Evolutionary conservation across 2,888 invertebrate species (phyloP).

Genomic region (Drosophila infuscata): DNA sequence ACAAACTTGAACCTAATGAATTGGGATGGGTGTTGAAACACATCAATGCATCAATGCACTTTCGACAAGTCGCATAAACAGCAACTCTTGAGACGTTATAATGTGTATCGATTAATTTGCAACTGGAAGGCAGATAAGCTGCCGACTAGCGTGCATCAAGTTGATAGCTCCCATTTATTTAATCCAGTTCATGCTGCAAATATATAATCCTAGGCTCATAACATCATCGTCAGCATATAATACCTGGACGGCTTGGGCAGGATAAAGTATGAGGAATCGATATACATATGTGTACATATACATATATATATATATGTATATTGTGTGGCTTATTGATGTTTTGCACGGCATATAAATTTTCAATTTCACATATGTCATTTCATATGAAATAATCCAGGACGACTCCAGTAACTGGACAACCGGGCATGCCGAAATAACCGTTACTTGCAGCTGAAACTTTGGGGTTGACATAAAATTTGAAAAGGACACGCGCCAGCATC

Average conservation of each 20-base stretch:
- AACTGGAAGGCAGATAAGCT: background rate
- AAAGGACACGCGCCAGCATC: constrained; percentile 36
- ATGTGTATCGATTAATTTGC: constrained; percentile 3
- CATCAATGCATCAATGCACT: constrained; percentile 16
- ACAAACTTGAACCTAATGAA: background rate
- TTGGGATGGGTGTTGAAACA: background rate
- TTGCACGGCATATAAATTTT: too few relatives aligned
- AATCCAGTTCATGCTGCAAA: background rate
- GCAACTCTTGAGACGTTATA: constrained; percentile 3
- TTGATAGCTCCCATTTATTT: background rate
- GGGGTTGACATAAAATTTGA: background rate
- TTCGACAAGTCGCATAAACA: background rate
- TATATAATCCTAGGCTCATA: background rate
- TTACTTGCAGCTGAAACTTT: constrained; percentile 10
- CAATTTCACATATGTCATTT: too few relatives aligned
- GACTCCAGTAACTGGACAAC: background rate
- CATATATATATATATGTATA: too few relatives aligned
- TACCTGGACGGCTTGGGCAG: background rate
- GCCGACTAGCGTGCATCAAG: background rate
- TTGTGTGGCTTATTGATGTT: background rate
- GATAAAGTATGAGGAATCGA: background rate
- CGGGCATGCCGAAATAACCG: background rate
- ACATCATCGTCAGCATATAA: background rate
- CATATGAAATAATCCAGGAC: background rate
- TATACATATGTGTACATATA: background rate